Evolutionary conservation across 1,140 invertebrate genomes (phyloP).

Genomic region (Rhopalosiphum padi): DNA sequence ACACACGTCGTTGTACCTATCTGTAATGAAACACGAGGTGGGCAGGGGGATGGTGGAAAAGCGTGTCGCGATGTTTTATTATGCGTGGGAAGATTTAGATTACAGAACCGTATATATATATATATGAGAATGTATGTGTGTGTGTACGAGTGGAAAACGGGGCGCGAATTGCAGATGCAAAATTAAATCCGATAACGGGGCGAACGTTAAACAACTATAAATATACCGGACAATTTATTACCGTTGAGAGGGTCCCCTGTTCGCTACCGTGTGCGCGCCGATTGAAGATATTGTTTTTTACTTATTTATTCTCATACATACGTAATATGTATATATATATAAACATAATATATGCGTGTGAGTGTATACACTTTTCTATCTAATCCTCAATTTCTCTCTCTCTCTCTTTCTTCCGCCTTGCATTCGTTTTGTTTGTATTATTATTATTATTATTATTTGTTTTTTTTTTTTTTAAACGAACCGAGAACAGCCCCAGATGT

Average conservation of each 20-base stretch:
- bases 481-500: slow-evolving; percentile 55
- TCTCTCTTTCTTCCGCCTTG: not conserved
- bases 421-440: slow-evolving; percentile 43
- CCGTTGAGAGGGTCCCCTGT: slow-evolving; percentile 24
- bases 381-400: not conserved
- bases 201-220: slow-evolving; percentile 50
- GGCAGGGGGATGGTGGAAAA: not conserved
- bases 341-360: not conserved
- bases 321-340: not conserved
- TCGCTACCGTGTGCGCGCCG: slow-evolving; percentile 51
- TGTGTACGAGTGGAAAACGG: slow-evolving; percentile 33
- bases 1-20: slow-evolving; percentile 23
- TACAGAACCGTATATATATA: slow-evolving; percentile 13
- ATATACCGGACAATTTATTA: slow-evolving; percentile 53
- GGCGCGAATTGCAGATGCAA: slow-evolving; percentile 54
- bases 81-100: slow-evolving; percentile 58
- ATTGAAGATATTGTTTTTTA: slow-evolving; percentile 54
- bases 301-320: slow-evolving; percentile 28
- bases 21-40: not conserved
- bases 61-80: slow-evolving; percentile 50
- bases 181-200: slow-evolving; percentile 53
- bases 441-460: slow-evolving; percentile 14
- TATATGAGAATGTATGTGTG: not conserved
- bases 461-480: not conserved
- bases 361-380: not conserved